A percentile compares a stretch with the other conserved stretches of the same genome.
Evolutionary conservation across 2,113 vertebrate species (phyloP).

Genomic region (Atrichornis clamosus): DNA sequence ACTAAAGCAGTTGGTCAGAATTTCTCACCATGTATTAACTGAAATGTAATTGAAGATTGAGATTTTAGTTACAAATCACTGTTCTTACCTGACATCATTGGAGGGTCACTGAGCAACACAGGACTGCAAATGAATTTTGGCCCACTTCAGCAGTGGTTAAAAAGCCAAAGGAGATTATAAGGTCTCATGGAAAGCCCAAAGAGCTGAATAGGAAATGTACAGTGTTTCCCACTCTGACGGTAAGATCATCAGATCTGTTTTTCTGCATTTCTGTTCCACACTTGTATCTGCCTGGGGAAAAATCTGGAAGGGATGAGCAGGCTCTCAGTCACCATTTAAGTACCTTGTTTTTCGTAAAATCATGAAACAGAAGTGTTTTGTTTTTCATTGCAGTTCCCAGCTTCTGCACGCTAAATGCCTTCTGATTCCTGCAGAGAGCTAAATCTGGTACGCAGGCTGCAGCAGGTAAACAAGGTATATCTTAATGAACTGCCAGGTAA

Average conservation of each 20-base stretch:
- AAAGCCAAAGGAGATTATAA: background rate
- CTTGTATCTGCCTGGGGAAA: background rate
- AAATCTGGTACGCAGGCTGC: background rate
- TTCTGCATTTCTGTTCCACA: background rate
- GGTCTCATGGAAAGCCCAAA: background rate
- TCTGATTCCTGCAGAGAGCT: conserved; percentile 29
- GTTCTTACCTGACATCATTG: background rate
- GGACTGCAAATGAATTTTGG: conserved; percentile 17
- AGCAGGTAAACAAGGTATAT: conserved; percentile 30
- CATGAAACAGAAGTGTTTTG: conserved; percentile 45
- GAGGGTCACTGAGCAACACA: background rate
- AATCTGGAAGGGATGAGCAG: background rate
- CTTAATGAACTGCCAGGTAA: conserved; percentile 35
- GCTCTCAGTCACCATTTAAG: conserved; percentile 2
- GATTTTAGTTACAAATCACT: conserved; percentile 51
- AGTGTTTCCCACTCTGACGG: background rate
- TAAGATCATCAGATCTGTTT: background rate
- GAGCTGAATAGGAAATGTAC: background rate
- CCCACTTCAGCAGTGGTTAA: background rate
- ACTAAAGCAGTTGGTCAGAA: conserved; percentile 40
- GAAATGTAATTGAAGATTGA: conserved; percentile 67
- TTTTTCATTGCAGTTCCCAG: conserved; percentile 40
- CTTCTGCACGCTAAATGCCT: conserved; percentile 32
- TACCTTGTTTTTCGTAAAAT: conserved; percentile 13
- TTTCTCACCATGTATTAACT: conserved; percentile 35